Conservation (phyloP, 2,888 invertebrate species). For the Andricus quercusramuli region DNA sequence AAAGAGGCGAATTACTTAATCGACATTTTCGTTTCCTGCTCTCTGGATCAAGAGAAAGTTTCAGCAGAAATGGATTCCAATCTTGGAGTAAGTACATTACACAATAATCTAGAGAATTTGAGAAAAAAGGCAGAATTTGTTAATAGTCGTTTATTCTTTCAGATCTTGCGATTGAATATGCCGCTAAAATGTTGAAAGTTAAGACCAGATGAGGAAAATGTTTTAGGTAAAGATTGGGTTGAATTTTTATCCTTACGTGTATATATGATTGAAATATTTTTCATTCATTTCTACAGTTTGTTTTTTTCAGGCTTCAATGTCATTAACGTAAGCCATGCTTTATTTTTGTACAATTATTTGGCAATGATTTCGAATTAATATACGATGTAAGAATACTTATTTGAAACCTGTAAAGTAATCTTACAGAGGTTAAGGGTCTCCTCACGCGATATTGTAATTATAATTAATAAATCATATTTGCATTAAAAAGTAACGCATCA, state of each 20-base stretch:
- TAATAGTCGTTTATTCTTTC: constrained; percentile 49
- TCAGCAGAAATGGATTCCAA: constrained; percentile 80
- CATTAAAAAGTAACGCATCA: background rate
- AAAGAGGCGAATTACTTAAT: constrained; percentile 82
- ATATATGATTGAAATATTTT: background rate
- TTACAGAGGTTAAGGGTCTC: background rate
- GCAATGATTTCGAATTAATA: background rate
- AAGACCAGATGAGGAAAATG: background rate
- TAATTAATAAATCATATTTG: constrained; percentile 14
- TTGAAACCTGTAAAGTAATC: background rate
- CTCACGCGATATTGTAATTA: background rate
- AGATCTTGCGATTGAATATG: constrained; percentile 71
- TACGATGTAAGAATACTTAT: background rate
- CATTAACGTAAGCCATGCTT: background rate
- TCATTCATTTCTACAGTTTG: background rate
- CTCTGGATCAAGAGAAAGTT: constrained; percentile 82
- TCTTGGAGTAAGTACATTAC: constrained; percentile 77
- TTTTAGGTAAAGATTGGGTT: background rate
- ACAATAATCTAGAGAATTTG: background rate
- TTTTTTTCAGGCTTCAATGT: background rate
- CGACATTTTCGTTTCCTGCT: constrained; percentile 86
- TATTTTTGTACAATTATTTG: background rate
- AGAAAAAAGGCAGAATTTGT: background rate
- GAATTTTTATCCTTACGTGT: background rate
- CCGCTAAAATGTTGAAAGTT: constrained; percentile 55